Base-by-base conservation (phyloP, 2,113 vertebrate species). In the Indicator maculatus region DNA sequence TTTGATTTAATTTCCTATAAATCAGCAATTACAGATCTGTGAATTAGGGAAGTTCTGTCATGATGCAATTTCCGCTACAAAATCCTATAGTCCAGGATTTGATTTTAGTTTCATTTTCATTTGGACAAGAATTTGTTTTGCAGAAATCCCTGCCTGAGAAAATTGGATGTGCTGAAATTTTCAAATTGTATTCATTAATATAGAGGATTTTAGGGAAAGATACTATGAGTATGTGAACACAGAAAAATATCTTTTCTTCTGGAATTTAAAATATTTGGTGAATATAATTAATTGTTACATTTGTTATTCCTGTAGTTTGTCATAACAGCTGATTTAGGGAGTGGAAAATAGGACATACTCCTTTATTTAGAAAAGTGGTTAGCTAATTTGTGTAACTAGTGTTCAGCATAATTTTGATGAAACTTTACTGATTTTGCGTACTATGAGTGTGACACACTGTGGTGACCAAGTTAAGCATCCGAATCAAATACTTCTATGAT, bases 1-100 rank as follows among this genome's bases (percentile, higher is more conserved):
- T 88, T 80, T 93, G 64, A 67, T 63, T 82, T 36, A 53, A 58
- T 93, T 95, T 95, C 38, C 64, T 76, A 9, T 55, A 81, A 77
- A 61, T 58, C 70, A 24, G 11, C 26, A 60, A 24, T 77, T 88
- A 45, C 3, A 72, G 55, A 39, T 59, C 39, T 70, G 39, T 74
- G 71, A 86, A 69, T 86, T 87, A 78, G 30, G 21, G 38, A 72
- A 84, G 9, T 92, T 18, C 61, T 93, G 11, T 73, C 60, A 16
- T 74, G 16, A n/a, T 71, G 5, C 47, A 59, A 45, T 87, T 74
- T 59, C 36, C 38, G 72, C 41, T 53, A 23, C 31, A 66, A 85
- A 88, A 44, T 84, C 39, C 10, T 75, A 1, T 86, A 90, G 67
- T 65, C 39, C 5, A 4, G 56, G 24, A 30, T 45, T 82, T 82